Evolutionary conservation across 2,888 invertebrate genomes (phyloP).

Genomic region (Eudasyphora cyanicolor): DNA sequence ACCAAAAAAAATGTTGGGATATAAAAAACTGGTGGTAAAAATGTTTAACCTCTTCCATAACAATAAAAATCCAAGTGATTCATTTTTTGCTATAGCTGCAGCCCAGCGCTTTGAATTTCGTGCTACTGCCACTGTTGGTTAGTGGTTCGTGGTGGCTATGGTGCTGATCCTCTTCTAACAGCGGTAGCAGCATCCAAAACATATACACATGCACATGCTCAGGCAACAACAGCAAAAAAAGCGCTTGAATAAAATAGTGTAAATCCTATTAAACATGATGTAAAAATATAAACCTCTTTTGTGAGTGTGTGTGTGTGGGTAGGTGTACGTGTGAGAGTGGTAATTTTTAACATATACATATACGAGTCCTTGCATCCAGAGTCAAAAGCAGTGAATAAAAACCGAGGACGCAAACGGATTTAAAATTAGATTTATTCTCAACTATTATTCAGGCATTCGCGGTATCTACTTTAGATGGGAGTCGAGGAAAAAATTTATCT

Average conservation of each 20-base stretch:
- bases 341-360: background rate
- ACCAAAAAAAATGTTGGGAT: constrained; percentile 21
- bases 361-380: background rate
- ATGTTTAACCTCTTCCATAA: constrained; percentile 56
- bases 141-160: constrained; percentile 8
- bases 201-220: constrained; percentile 3
- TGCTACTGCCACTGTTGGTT: constrained; percentile 22
- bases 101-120: background rate
- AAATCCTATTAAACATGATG: constrained; percentile 65
- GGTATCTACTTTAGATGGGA: background rate
- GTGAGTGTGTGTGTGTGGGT: background rate
- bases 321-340: constrained; percentile 12
- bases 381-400: background rate
- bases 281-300: constrained; percentile 56
- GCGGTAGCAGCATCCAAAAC: background rate
- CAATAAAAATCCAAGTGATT: constrained; percentile 36
- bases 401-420: constrained; percentile 38
- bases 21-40: constrained; percentile 52
- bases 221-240: constrained; percentile 21
- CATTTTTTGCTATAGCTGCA: constrained; percentile 1
- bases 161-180: constrained; percentile 32
- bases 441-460: constrained; percentile 36
- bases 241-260: constrained; percentile 59
- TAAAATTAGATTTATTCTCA: constrained; percentile 61
- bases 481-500: too few relatives aligned